phyloP scores from a whole-genome alignment of 2,888 invertebrate genomes.

The Leucania comma region DNA sequence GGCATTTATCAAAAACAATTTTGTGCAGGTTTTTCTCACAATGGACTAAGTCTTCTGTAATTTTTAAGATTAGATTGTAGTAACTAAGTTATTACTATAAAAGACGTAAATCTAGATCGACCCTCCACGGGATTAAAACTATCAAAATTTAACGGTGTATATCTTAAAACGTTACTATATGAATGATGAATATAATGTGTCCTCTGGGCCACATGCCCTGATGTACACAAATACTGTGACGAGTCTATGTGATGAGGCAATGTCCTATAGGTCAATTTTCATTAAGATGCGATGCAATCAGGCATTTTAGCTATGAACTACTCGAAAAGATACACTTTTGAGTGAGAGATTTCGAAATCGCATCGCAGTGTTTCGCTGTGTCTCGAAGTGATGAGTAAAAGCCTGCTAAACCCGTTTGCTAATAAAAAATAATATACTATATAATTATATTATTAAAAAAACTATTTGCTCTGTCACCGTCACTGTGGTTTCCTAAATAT shows the following conservation, averaged over 20 bases:
- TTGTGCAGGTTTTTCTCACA: not conserved
- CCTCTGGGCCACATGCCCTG: not conserved
- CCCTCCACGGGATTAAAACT: no score
- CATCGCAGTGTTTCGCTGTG: no score
- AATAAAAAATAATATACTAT: no score
- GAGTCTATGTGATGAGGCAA: not conserved
- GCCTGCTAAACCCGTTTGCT: not conserved
- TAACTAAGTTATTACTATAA: not conserved
- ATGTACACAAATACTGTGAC: not conserved
- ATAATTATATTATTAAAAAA: no score
- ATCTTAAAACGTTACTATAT: not conserved
- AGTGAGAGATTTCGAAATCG: no score
- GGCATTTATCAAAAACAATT: not conserved
- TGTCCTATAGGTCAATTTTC: no score
- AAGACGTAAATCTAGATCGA: not conserved
- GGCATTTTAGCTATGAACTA: not conserved
- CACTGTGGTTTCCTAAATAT: no score
- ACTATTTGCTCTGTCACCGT: no score
- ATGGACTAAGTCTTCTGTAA: not conserved
- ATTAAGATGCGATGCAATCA: not conserved
- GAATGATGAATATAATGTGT: not conserved
- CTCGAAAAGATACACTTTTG: not conserved
- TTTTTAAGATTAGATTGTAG: not conserved
- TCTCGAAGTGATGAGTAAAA: not conserved
- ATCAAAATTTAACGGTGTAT: no score